Evolutionary conservation across 2,113 vertebrate species (phyloP).

Genomic region (Varanus komodoensis): DNA sequence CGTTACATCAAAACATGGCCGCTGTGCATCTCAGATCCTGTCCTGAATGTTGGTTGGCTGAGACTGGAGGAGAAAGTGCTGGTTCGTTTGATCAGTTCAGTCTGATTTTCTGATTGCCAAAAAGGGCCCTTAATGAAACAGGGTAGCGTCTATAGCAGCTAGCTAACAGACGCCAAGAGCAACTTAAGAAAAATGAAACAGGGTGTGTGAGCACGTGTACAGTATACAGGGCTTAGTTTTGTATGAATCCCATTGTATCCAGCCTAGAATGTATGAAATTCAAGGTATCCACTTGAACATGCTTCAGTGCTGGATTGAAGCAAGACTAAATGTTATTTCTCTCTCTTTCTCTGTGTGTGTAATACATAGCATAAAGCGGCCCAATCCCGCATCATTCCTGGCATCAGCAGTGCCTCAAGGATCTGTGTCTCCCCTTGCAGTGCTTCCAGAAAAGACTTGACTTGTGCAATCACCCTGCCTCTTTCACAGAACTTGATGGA

Average conservation of each 20-base stretch:
- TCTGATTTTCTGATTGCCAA: slow-evolving; percentile 1
- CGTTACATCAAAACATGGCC: neutral
- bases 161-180: neutral
- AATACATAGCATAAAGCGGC: neutral
- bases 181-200: neutral
- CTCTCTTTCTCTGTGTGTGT: neutral
- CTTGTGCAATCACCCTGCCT: too few relatives aligned
- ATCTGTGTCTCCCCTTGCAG: neutral
- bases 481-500: too few relatives aligned
- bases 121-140: slow-evolving; percentile 10
- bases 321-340: neutral
- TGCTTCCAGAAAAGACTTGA: too few relatives aligned
- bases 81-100: neutral
- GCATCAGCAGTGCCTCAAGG: neutral
- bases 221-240: slow-evolving; percentile 8
- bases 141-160: neutral
- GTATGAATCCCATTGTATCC: neutral
- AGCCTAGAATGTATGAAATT: neutral
- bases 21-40: neutral
- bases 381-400: neutral
- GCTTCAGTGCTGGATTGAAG: neutral
- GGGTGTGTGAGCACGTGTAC: neutral
- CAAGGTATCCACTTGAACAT: neutral
- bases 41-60: neutral
- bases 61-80: neutral